Evolutionary conservation across 2,888 invertebrate species (phyloP), one percentile per base, ranked within the genome.

Genomic region (Lasioglossum villosulum): DNA sequence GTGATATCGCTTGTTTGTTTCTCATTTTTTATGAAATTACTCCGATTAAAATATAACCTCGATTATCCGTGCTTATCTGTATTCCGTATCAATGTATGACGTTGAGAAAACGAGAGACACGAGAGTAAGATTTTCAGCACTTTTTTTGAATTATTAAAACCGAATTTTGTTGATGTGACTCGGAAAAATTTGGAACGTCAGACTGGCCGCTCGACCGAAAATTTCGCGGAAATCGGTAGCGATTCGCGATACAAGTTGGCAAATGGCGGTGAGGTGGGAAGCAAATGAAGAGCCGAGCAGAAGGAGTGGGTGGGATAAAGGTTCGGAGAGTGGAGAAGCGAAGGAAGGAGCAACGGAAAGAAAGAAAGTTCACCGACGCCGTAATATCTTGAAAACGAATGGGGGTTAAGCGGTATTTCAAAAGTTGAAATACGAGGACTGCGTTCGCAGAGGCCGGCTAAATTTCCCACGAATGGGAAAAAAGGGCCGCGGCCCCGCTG

Each of bases 381-480:
- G 86, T 87, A 90, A 89, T 91, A 90, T 89, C 87, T 88, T 83
- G 83, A 86, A 84, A 80, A 87, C 66, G 80, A 84, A 80, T 76
- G 80, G 80, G 80, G 89, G 82, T 84, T 86, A 88, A 87, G 90
- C 84, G 82, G 83, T 84, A 93, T 93, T 92, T 89, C 84, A 81
- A 89, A 93, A 91, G 91, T 92, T 92, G 91, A 93, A 92, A 92
- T 93, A 92, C 90, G 91, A 91, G 77, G 77, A 75, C 86, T 45
- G 73, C 66, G 23, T 30, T 78, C 76, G 80, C 72, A 10, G 75
- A 56, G 66, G 83, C 84, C 76, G 71, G 73, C 70, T 80, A 89
- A 92, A 92, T 89, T 92, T 89, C 83, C 89, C 83, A 88, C 87
- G 87, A 85, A 89, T 86, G 87, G 86, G 76, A 86, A 89, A 91